Evolutionary conservation across 2,797 vertebrate genomes (phyloP), one percentile per base, ranked within the genome.

Genomic region (Morus bassanus): DNA sequence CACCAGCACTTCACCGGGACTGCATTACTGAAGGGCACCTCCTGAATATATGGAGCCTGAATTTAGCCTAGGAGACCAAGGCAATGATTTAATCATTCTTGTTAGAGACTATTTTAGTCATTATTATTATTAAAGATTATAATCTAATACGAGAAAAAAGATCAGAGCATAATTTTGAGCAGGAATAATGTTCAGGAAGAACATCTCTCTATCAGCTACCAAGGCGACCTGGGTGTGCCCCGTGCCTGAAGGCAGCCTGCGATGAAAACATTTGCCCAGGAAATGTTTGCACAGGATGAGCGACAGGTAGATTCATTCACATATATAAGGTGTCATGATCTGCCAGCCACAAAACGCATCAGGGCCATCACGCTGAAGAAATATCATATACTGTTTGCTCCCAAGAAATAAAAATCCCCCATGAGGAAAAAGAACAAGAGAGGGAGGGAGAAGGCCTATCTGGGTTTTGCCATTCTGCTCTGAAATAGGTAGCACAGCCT

Each of bases 1-100:
- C 48, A 68, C 18, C 48, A 63, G 46, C 1, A 1, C 2, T 5
- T 41, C 1, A 1, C 28, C 0, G 0, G 25, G 9, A 45, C 41
- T 11, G 24, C 33, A 33, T 46, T 48, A 35, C 65, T 81, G 11
- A 54, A 33, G n/a, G 33, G 16, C 45, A 79, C 13, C 33, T 75
- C 50, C 57, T 85, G 68, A 45, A 31, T 46, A 48, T 4, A 28
- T 1, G 9, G 35, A 64, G 30, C 53, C 45, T 76, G 53, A 76
- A 30, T 64, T 73, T 81, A 87, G 37, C 50, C 37, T 24, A 45
- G 56, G 54, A 91, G 24, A 69, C 28, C 45, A 85, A 68, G 35
- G 15, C 15, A 84, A 45, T 27, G 5, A 67, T 59, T 81, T 48
- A 41, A 54, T 48, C 2, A 18, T 56, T 69, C 31, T 69, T 61